These are phyloP conservation scores for Eolophus roseicapilla DNA, from an alignment of 2,113 vertebrate species.

Conservation along the genomic window DNA sequence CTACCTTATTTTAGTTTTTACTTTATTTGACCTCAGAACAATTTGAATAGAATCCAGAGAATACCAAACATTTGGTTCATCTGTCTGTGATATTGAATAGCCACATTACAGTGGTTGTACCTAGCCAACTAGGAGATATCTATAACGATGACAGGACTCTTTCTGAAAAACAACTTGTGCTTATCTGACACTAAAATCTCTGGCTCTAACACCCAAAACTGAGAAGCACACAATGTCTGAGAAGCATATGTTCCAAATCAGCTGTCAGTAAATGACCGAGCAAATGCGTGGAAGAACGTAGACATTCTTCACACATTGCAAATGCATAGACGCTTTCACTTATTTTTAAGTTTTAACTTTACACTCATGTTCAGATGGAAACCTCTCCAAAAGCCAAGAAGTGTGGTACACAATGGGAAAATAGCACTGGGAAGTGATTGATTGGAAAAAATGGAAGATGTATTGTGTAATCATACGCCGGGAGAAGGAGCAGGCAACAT, in stretches of 20 bases:
- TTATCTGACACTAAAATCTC: conserved; percentile 23
- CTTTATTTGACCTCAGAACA: neutral
- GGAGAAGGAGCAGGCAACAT: conserved; percentile 64
- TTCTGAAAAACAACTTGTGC: neutral
- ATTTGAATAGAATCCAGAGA: conserved; percentile 15
- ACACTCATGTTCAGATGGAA: conserved; percentile 1
- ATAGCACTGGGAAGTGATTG: conserved; percentile 61
- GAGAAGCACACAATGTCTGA: neutral
- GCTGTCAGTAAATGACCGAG: neutral
- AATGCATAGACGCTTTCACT: neutral
- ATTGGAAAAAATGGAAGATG: conserved; percentile 67
- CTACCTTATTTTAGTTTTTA: neutral
- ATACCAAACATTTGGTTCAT: neutral
- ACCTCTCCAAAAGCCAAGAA: conserved; percentile 12
- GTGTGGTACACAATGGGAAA: conserved; percentile 12
- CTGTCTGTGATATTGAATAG: conserved; percentile 6
- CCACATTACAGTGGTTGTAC: neutral
- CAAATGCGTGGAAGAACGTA: neutral
- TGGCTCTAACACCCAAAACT: neutral
- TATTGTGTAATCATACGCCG: conserved; percentile 18
- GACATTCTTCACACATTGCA: conserved; percentile 14
- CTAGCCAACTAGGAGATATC: neutral
- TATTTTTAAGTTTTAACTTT: neutral
- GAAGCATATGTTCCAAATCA: conserved; percentile 28
- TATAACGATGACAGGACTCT: neutral